Base-by-base conservation (phyloP, 2,113 vertebrate genomes). In the Oostethus manadensis region DNA sequence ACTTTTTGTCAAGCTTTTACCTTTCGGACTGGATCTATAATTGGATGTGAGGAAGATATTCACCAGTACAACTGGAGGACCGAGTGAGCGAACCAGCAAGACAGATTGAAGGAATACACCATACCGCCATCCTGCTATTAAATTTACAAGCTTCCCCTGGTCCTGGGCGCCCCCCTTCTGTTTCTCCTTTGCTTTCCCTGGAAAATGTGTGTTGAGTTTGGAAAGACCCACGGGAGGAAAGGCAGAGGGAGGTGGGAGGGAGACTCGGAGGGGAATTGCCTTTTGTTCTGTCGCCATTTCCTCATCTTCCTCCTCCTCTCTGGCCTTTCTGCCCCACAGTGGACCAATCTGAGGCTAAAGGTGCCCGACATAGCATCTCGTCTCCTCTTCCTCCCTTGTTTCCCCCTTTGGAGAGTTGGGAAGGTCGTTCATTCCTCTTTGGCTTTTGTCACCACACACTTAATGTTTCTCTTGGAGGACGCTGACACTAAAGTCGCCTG, bases 191-290 rank as follows among this genome's bases (percentile, higher is more conserved):
- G 40, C 64, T 73, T 74, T 80, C 60, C 77, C 76, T 89, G 88
- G 88, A 90, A 89, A 90, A 85, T 86, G 81, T 89, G 85, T 87
- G 83, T 85, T 86, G 81, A 83, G 87, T 89, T 87, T 86, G 79
- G 82, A 87, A 85, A 70, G 80, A 73, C 70, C 77, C 50, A 6
- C 43, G 59, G 81, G 68, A 78, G 70, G 63, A 47, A 66, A 78
- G 60, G 64, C 29, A 49, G 61, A 73, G 70, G 81, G 70, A 66
- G 62, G 66, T 58, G 77, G 66, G 77, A 75, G 63, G 57, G 54
- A 23, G 71, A 64, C 70, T 70, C 66, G n/a, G 17, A 47, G 72
- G 71, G 72, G 65, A 75, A 73, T 66, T 62, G 45, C 74, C 42
- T 73, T 62, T 17, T 53, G 51, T 33, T 47, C 20, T 3, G n/a